Base-by-base conservation (phyloP, 2,888 invertebrate species). In the Formica aserva region DNA sequence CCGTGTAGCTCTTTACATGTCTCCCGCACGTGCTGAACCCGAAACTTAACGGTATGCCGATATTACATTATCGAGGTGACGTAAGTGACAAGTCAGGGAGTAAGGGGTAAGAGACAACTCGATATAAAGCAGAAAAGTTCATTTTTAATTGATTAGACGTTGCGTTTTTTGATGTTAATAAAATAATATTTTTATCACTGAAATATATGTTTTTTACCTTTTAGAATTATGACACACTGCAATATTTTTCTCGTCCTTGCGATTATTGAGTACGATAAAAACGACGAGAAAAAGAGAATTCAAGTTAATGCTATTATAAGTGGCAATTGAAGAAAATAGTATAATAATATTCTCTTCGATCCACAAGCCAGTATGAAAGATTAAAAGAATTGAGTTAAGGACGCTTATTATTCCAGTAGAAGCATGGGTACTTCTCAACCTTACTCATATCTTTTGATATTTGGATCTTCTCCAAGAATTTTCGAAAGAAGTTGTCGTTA, bases 51-150 rank as follows among this genome's bases (percentile, higher is more conserved):
- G 52, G 41, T 22, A 57, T 41, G 66, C 45, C 55, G 38, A 38
- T 67, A 55, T 67, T 71, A 75, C 77, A 81, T 78, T 71, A 76
- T 82, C 65, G 67, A 71, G 76, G 75, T 60, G 22, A 66, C 82
- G 86, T 85, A 82, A 89, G 71, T 85, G 87, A 88, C 83, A 83
- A 88, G 76, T 85, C 52, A 60, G 84, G 77, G 82, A 85, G 26
- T 26, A 26, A 26, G 26, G 26, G 1, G 1, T 26, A 26, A 26
- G 26, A 26, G 26, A 26, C 26, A 26, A 26, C 26, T 85, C 83
- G 71, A 84, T 87, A 80, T 83, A 67, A 77, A 72, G 66, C 66
- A 81, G 85, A 84, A 83, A 86, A 90, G 88, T 77, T 15, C 1
- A 11, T 26, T 65, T 65, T 22, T 35, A 18, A 32, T 32, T 3